These are phyloP conservation scores for Eudasyphora cyanicolor DNA, from an alignment of 2,888 invertebrate genomes.

Conservation along the genomic window DNA sequence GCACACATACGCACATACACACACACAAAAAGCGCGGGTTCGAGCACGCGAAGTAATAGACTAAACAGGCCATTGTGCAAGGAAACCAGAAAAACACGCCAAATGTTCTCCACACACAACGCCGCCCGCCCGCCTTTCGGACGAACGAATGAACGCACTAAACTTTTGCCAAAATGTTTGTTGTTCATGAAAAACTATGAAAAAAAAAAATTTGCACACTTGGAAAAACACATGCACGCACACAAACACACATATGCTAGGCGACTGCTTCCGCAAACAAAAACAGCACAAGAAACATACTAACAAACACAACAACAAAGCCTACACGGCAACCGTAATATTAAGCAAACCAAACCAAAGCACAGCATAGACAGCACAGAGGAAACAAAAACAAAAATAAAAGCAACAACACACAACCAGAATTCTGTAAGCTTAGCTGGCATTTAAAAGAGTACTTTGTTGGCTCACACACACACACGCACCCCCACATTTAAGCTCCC, in stretches of 20 bases:
- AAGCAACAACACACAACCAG: not conserved
- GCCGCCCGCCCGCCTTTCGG: too few relatives aligned
- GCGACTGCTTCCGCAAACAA: conserved; percentile 28
- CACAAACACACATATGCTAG: conserved; percentile 15
- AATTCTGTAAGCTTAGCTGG: not conserved
- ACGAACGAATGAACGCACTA: conserved; percentile 23
- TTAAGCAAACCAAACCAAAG: too few relatives aligned
- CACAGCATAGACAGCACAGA: not conserved
- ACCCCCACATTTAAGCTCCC: conserved; percentile 12
- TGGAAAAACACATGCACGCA: not conserved
- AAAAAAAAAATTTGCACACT: conserved; percentile 14
- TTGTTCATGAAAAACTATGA: not conserved
- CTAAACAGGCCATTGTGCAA: too few relatives aligned
- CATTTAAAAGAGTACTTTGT: too few relatives aligned
- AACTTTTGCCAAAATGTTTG: conserved; percentile 35
- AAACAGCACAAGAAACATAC: conserved; percentile 6
- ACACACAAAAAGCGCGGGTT: not conserved
- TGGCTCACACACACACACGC: not conserved
- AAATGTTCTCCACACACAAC: too few relatives aligned
- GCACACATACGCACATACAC: too few relatives aligned
- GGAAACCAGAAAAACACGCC: not conserved
- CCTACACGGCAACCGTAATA: too few relatives aligned
- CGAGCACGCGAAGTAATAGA: not conserved
- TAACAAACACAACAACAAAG: conserved; percentile 28
- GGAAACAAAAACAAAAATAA: not conserved